Evolutionary conservation across 1,140 invertebrate genomes (phyloP).

Genomic region (Elymnias hypermnestra): DNA sequence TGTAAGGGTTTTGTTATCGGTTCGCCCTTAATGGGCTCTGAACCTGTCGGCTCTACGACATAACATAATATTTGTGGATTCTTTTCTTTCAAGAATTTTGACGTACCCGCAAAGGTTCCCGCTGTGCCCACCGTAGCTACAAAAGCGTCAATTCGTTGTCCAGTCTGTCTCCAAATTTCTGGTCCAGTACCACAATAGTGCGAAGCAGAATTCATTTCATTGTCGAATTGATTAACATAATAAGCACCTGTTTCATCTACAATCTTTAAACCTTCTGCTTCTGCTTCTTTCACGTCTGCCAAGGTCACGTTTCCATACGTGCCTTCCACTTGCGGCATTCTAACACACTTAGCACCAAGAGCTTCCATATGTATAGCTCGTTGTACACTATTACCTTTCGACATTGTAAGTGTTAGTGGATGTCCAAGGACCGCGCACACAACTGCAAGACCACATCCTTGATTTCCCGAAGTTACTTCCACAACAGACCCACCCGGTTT

Average conservation of each 20-base stretch:
- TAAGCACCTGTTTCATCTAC: constrained; percentile 49
- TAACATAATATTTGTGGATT: constrained; percentile 46
- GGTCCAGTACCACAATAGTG: constrained; percentile 58
- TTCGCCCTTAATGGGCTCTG: constrained; percentile 52
- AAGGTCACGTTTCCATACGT: constrained; percentile 61
- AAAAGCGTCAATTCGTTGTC: constrained; percentile 55
- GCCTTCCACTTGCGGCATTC: constrained; percentile 61
- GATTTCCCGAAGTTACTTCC: constrained; percentile 64
- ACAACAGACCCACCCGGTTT: constrained; percentile 48
- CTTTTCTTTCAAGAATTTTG: constrained; percentile 57
- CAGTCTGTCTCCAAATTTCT: constrained; percentile 64
- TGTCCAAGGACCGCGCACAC: constrained; percentile 60
- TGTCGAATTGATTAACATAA: constrained; percentile 61
- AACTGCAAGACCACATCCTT: constrained; percentile 59
- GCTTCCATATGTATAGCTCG: constrained; percentile 65
- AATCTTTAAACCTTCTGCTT: constrained; percentile 42
- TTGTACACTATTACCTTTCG: constrained; percentile 58
- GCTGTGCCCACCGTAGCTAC: constrained; percentile 59
- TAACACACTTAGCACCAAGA: constrained; percentile 54
- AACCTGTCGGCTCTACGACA: constrained; percentile 55
- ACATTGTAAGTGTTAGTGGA: constrained; percentile 57
- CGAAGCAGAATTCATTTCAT: constrained; percentile 39
- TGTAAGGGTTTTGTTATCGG: constrained; percentile 58
- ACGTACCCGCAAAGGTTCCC: constrained; percentile 53
- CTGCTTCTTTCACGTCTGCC: constrained; percentile 50